Conservation (phyloP, 2,113 vertebrate genomes). For the Cyphomyrus discorhynchus region DNA sequence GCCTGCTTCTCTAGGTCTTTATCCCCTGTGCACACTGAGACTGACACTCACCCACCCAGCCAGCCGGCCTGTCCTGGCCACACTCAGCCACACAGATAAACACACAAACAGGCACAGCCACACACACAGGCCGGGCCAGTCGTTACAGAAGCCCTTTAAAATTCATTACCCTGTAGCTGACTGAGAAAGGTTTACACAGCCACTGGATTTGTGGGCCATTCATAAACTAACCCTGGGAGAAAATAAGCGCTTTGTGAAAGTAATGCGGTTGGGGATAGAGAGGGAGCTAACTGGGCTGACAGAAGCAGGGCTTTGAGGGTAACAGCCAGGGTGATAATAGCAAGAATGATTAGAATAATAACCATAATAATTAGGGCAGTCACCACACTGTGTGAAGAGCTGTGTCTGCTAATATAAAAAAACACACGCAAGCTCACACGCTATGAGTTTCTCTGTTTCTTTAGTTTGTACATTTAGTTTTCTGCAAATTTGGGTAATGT, state of each 20-base stretch:
- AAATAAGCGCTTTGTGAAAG: neutral
- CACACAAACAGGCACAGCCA: conserved; percentile 56
- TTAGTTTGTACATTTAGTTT: neutral
- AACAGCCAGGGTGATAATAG: neutral
- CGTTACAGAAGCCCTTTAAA: conserved; percentile 69
- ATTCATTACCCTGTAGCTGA: conserved; percentile 69
- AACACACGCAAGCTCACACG: neutral
- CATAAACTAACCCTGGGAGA: conserved; percentile 9
- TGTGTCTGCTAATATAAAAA: neutral
- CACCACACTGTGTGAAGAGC: neutral
- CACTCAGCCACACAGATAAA: conserved; percentile 34
- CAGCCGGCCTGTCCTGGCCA: conserved; percentile 41
- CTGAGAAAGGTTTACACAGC: conserved; percentile 52
- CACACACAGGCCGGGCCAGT: conserved; percentile 60
- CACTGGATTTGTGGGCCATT: conserved; percentile 42
- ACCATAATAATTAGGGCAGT: neutral
- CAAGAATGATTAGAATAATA: neutral
- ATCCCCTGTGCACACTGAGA: conserved; percentile 60
- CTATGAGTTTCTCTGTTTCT: neutral
- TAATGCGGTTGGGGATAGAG: neutral
- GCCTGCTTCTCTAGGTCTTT: conserved; percentile 73
- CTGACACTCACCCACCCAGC: conserved; percentile 30
- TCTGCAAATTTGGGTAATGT: neutral
- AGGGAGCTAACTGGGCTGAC: neutral
- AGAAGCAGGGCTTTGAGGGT: neutral